Percentiles rank a stretch among this genome's conserved stretches.
Evolutionary conservation across 2,113 vertebrate genomes (phyloP).

Genomic region (Ictidomys tridecemlineatus): DNA sequence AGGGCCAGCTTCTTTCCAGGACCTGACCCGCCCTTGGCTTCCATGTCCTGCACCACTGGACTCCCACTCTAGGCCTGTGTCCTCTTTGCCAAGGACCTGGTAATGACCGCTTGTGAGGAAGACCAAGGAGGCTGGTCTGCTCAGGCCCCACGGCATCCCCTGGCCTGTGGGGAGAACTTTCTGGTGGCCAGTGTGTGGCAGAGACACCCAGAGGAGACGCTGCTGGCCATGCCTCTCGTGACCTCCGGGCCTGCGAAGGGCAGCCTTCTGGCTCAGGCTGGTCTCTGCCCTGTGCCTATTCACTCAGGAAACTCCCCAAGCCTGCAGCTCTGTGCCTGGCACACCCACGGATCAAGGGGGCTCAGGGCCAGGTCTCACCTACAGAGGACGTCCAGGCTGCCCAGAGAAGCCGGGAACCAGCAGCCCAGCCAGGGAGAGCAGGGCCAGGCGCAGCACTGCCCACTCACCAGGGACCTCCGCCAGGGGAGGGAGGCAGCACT

Average conservation of each 20-base stretch:
- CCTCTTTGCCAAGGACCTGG: background rate
- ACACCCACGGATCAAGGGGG: accelerated
- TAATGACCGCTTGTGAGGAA: accelerated
- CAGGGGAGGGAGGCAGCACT: accelerated
- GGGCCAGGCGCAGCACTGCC: accelerated
- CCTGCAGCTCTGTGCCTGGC: accelerated
- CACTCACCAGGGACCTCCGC: accelerated
- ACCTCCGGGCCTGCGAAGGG: accelerated
- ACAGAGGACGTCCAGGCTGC: accelerated
- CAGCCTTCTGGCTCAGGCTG: accelerated
- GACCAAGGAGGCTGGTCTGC: background rate
- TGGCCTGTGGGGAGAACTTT: background rate
- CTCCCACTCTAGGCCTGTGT: accelerated
- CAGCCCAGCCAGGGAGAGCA: background rate
- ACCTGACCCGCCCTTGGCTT: accelerated
- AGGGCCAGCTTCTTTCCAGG: background rate
- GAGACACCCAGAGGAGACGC: background rate
- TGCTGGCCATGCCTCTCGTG: accelerated
- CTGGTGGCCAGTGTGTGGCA: background rate
- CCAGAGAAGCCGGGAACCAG: accelerated
- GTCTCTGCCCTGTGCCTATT: too few species aligned
- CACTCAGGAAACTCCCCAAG: background rate
- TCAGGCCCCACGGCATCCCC: background rate
- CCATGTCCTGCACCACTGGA: accelerated
- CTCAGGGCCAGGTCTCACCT: accelerated